These are phyloP conservation scores for Zosterops lateralis DNA, from an alignment of 2,113 vertebrate genomes.

Conservation along the genomic window DNA sequence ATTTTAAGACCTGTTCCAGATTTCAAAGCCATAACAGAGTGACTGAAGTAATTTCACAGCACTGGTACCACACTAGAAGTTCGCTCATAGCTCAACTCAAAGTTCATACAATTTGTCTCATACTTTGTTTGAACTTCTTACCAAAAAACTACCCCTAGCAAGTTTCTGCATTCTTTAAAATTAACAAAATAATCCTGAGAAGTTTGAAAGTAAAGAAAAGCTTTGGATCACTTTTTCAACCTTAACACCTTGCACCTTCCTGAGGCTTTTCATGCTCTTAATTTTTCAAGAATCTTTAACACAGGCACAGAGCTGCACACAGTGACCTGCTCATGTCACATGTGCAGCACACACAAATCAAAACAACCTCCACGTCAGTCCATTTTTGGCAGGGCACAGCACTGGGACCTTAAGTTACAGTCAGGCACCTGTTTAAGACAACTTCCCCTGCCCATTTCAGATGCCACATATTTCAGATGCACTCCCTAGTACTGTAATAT, in stretches of 20 bases:
- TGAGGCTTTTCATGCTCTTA: background rate
- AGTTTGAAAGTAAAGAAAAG: background rate
- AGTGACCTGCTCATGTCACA: background rate
- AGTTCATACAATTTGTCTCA: background rate
- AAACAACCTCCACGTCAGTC: fast-evolving
- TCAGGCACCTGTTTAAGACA: background rate
- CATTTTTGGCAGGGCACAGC: background rate
- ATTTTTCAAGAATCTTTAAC: background rate
- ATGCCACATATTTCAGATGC: background rate
- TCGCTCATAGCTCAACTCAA: background rate
- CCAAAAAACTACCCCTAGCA: background rate
- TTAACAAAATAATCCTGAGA: background rate
- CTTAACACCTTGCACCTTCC: background rate
- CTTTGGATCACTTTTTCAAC: background rate
- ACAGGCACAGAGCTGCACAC: background rate
- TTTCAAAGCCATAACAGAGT: background rate
- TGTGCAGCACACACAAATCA: background rate
- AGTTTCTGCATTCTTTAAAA: background rate
- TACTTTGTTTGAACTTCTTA: background rate
- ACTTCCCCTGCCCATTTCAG: background rate
- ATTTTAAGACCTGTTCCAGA: background rate
- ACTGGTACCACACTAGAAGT: background rate
- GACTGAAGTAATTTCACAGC: background rate
- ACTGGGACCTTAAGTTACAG: background rate
- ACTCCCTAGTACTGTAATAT: background rate